Base-by-base conservation (phyloP, 1,140 invertebrate species). In the Pseudobourletiella spinata region DNA sequence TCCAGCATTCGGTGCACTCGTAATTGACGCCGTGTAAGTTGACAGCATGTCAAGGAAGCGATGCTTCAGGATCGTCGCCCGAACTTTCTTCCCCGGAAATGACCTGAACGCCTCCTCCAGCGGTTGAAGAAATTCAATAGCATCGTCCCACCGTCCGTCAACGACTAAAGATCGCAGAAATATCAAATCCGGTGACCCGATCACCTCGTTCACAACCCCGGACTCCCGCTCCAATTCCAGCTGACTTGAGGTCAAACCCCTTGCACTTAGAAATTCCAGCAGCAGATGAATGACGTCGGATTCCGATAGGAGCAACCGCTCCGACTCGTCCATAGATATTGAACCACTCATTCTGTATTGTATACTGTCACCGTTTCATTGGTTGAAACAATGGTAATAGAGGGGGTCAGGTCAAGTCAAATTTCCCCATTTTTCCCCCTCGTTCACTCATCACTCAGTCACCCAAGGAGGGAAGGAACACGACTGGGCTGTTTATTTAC, bases 111-210 rank as follows among this genome's bases (percentile, higher is more conserved):
- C 80, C 66, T 84, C 85, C 74, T 90, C 86, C n/a, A 98, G 77
- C 0, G 95, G 95, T 76, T 97, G 91, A 55, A 98, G 87, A 75
- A 98, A 98, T 72, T 97, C 91, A 18, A 96, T 77, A 1, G 90
- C 92, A 76, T 97, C 93, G 76, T 98, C 95, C 95, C 95, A 98
- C 77, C 96, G 92, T 25, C 95, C 95, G 76, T 98, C 95, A 14
- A 98, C 81, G 67, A 98, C 95, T 14, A 98, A 80, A 48, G 90
- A 93, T 15, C 95, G 81, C 2, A 98, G 79, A 74, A 97, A 98
- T 0, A 98, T 80, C 1, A 95, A 83, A 74, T 98, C 95, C 1
- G 74, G 96, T 89, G 26, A 92, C 78, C 80, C 87, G 84, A 77
- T 91, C 78, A 72, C 84, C 22, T 83, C 92, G 78, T 98, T 98